Evolutionary conservation across 2,888 invertebrate species (phyloP).

Genomic region (Drosophila paramelanica): DNA sequence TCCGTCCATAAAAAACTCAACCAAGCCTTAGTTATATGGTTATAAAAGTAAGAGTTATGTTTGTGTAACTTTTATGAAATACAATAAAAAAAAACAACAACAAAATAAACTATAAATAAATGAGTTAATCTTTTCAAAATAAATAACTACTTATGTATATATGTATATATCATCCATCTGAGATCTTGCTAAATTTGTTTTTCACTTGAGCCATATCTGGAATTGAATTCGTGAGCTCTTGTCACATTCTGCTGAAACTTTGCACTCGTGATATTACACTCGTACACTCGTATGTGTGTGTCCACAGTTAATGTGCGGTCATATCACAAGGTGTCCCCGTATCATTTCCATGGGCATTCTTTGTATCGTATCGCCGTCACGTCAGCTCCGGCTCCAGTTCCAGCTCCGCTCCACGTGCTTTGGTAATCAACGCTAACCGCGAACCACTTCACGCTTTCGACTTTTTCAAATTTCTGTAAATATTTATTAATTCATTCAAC

Average conservation of each 20-base stretch:
- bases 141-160: constrained; percentile 9
- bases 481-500: constrained; percentile 56
- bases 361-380: constrained; percentile 33
- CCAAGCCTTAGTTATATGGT: not conserved
- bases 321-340: constrained; percentile 37
- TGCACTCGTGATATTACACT: constrained; percentile 25
- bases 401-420: constrained; percentile 37
- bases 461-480: constrained; percentile 46
- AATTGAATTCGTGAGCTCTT: constrained; percentile 23
- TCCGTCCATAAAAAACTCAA: constrained; percentile 16
- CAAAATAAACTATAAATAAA: not conserved
- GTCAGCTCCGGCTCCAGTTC: constrained; percentile 13
- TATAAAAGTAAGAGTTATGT: not conserved
- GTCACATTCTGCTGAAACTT: constrained; percentile 21
- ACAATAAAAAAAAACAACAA: too few relatives aligned
- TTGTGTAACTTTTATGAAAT: too few relatives aligned
- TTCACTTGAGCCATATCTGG: constrained; percentile 21
- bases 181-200: constrained; percentile 14
- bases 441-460: constrained; percentile 54
- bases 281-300: not conserved
- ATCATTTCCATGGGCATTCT: constrained; percentile 39
- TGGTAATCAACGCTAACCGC: constrained; percentile 27
- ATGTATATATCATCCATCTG: constrained; percentile 11
- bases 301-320: constrained; percentile 11
- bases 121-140: constrained; percentile 5